A percentile compares a stretch with the other conserved stretches of the same genome.
Conservation (phyloP, 2,113 vertebrate genomes). For the Microtus oregoni region DNA sequence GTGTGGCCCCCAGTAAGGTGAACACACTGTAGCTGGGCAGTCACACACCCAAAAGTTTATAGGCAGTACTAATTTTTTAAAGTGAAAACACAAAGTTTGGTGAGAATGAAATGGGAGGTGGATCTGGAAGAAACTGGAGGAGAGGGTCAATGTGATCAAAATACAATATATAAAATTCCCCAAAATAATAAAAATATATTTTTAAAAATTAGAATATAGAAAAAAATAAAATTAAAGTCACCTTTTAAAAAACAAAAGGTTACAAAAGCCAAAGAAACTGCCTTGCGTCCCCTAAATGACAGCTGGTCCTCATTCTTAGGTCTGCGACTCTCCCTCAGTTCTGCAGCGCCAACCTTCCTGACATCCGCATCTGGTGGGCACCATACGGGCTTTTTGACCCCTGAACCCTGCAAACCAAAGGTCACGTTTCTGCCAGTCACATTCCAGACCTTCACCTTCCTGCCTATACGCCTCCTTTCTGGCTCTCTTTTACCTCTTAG, state of each 20-base stretch:
- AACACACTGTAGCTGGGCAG: neutral
- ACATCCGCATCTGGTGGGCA: neutral
- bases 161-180: neutral
- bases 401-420: neutral
- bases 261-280: neutral
- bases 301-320: rapidly evolving
- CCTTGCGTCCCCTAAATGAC: neutral
- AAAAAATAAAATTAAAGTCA: neutral
- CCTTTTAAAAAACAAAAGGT: neutral
- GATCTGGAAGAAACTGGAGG: no score
- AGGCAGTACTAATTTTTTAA: neutral
- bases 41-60: neutral
- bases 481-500: neutral
- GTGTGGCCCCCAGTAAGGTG: neutral
- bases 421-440: neutral
- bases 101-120: neutral
- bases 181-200: neutral
- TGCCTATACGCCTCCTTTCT: neutral
- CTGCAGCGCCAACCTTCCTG: neutral
- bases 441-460: neutral
- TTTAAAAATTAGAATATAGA: neutral
- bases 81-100: neutral
- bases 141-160: neutral
- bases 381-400: neutral
- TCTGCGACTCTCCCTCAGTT: neutral